These are phyloP conservation scores for Eurypyga helias DNA, from an alignment of 2,113 vertebrate genomes.

Conservation along the genomic window DNA sequence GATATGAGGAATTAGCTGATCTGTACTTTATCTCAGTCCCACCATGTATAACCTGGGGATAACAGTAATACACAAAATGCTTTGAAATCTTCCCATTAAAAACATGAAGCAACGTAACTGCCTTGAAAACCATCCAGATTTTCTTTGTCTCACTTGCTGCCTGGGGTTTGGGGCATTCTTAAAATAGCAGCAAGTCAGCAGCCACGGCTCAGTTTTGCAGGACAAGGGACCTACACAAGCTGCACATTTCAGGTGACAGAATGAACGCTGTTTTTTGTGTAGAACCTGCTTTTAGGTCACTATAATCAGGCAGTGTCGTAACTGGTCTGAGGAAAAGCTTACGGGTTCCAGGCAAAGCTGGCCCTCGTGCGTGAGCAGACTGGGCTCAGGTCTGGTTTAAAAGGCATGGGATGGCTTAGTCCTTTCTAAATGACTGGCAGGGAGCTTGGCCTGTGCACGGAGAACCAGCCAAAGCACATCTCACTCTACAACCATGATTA, in stretches of 20 bases:
- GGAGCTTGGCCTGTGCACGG: not conserved
- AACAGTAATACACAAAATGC: not conserved
- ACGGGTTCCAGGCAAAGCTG: not conserved
- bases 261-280: not conserved
- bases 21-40: not conserved
- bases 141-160: not conserved
- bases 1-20: not conserved
- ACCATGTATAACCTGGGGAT: not conserved
- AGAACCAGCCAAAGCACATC: not conserved
- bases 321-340: not conserved
- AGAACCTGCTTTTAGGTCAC: not conserved
- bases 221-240: not conserved
- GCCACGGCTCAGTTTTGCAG: not conserved
- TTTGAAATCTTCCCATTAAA: not conserved
- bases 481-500: not conserved
- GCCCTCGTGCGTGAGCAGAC: accelerated
- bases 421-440: not conserved
- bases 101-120: not conserved
- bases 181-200: not conserved
- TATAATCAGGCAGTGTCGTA: not conserved
- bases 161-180: not conserved
- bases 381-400: not conserved
- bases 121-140: not conserved
- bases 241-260: not conserved
- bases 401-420: not conserved